Base-by-base conservation (phyloP, 2,797 vertebrate genomes). In the Oryzias sinensis region DNA sequence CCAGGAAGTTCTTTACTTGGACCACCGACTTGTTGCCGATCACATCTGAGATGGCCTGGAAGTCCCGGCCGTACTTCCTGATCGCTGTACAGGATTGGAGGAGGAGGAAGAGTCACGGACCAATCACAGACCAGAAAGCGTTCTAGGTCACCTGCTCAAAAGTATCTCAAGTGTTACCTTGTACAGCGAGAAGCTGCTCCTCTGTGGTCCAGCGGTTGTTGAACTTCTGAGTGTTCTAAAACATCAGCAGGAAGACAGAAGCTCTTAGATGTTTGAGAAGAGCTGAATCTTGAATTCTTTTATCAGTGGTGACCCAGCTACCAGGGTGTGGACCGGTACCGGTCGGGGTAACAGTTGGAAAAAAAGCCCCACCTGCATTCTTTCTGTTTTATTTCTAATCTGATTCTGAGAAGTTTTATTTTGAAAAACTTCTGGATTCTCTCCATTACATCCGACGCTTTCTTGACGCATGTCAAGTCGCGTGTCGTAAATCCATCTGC, bases 1-100 rank as follows among this genome's bases (percentile, higher is more conserved):
- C 94, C 84, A 97, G 93, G 88, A 97, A 97, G 91, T 96, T 96
- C 85, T 95, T 96, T 84, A 97, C 95, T 85, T 97, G 95, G 43
- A 96, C 93, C 77, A 95, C 94, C 6, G 95, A 95, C 83, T 97
- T 97, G 90, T 96, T 97, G 71, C 95, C 95, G 54, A 97, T 96
- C 75, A 97, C 95, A 49, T 97, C 95, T 9, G 95, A 96, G 84
- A 97, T 97, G 3, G 95, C 95, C 77, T 96, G 95, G 71, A 96
- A 96, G 82, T 97, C 95, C 68, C 95, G 93, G 7, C 95, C 95
- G 0, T 97, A 97, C 76, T 96, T 96, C 82, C 95, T 91, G 82
- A 97, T 96, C 76, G 94, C 95, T 97, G 76, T 29, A 29, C 59
- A 65, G 43, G 20, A 65, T 75, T 81, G 40, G 50, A 62, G 0